Conservation (phyloP, 2,797 vertebrate genomes). For the Notamacropus eugenii region DNA sequence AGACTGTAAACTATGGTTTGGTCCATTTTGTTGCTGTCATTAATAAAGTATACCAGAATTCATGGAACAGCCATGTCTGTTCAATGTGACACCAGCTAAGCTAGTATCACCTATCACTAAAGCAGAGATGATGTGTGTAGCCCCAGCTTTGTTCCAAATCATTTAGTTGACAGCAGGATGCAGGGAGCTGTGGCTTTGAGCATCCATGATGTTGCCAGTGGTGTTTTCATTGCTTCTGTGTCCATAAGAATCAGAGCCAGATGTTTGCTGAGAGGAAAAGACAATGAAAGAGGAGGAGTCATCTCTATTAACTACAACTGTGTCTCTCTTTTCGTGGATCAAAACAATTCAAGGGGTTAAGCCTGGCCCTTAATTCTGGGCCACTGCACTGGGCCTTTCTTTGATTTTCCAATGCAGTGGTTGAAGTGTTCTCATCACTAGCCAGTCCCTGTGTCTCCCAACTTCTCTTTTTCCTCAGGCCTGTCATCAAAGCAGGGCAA, state of each 20-base stretch:
- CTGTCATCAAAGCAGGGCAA: neutral
- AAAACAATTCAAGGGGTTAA: neutral
- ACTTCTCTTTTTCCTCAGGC: neutral
- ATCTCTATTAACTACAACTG: neutral
- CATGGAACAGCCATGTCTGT: accelerated
- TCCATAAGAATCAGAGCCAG: neutral
- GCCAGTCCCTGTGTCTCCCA: accelerated
- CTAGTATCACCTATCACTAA: conserved; percentile 49
- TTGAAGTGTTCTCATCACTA: accelerated
- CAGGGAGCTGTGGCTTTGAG: conserved; percentile 53
- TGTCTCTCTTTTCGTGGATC: neutral
- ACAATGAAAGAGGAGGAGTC: neutral
- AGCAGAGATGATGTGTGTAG: conserved; percentile 42
- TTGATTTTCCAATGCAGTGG: neutral
- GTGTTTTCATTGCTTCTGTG: neutral
- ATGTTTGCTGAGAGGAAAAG: conserved; percentile 16
- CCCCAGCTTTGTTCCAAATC: conserved; percentile 62
- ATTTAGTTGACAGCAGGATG: conserved; percentile 45
- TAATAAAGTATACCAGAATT: neutral
- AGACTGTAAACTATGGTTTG: neutral
- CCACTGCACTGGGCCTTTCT: neutral
- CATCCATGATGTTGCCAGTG: neutral
- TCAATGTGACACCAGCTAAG: neutral
- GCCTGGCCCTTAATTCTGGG: neutral
- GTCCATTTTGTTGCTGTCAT: conserved; percentile 9